Conservation (phyloP, 1,140 invertebrate species). For the Zaprionus ghesquierei region DNA sequence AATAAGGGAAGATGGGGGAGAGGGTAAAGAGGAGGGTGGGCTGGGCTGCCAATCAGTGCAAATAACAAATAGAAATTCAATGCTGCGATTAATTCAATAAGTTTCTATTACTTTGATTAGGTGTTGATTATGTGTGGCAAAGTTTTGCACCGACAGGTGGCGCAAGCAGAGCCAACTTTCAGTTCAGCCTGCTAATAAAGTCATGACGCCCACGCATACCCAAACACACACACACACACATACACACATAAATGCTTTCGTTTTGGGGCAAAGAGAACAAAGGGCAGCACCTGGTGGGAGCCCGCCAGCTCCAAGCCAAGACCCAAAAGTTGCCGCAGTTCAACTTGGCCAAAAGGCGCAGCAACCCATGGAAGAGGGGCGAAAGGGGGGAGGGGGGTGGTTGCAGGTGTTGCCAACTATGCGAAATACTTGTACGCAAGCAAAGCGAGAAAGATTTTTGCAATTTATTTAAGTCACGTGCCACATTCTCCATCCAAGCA, state of each 20-base stretch:
- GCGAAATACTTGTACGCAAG: conserved; percentile 65
- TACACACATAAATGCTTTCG: conserved; percentile 42
- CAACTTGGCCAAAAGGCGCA: background rate
- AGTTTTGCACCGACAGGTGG: conserved; percentile 48
- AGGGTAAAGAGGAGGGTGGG: background rate
- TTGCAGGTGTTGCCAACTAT: conserved; percentile 48
- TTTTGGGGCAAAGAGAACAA: conserved; percentile 53
- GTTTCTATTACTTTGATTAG: conserved; percentile 80
- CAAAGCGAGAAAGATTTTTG: conserved; percentile 77
- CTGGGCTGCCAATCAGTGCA: conserved; percentile 38
- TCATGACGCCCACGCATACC: conserved; percentile 45
- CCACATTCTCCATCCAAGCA: conserved; percentile 58
- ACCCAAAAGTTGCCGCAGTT: conserved; percentile 11
- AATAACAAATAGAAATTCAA: conserved; percentile 65
- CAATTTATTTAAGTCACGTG: conserved; percentile 80
- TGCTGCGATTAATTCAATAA: conserved; percentile 75
- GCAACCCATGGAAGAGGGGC: background rate
- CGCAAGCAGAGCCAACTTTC: conserved; percentile 27
- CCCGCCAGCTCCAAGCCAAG: background rate
- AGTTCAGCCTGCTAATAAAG: conserved; percentile 67
- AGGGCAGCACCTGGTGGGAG: conserved; percentile 30
- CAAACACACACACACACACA: conserved; percentile 13
- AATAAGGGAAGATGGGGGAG: background rate
- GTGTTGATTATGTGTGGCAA: conserved; percentile 70
- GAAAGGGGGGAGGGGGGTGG: background rate